These are phyloP conservation scores for Cheilosia variabilis DNA, from an alignment of 2,888 invertebrate genomes.

Conservation along the genomic window DNA sequence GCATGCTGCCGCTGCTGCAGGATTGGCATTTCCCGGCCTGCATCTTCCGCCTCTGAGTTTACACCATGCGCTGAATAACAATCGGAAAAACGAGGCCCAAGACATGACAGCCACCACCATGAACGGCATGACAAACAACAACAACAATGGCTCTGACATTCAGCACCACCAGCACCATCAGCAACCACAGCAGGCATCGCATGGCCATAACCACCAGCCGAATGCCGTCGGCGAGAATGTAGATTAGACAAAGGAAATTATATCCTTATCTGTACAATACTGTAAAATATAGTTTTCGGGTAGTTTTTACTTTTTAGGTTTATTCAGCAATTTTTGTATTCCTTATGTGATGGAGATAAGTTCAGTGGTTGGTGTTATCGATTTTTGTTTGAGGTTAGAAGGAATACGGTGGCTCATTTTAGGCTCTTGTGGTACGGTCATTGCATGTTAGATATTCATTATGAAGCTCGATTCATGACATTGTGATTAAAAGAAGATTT, in stretches of 20 bases:
- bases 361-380: neutral
- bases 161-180: constrained; percentile 68
- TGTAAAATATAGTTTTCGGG: constrained; percentile 59
- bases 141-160: constrained; percentile 65
- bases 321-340: constrained; percentile 27
- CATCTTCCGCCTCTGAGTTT: constrained; percentile 84
- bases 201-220: constrained; percentile 76
- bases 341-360: constrained; percentile 12
- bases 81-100: constrained; percentile 81
- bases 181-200: constrained; percentile 64
- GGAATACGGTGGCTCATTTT: too few relatives aligned
- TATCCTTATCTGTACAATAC: constrained; percentile 51
- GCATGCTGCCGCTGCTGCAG: constrained; percentile 85
- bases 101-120: constrained; percentile 83
- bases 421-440: too few relatives aligned
- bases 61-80: constrained; percentile 80
- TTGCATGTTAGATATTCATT: too few relatives aligned
- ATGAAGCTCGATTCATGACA: too few relatives aligned
- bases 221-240: constrained; percentile 69
- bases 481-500: too few relatives aligned
- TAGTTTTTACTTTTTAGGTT: constrained; percentile 4
- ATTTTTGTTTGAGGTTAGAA: neutral
- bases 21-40: constrained; percentile 84
- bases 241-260: constrained; percentile 27
- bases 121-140: constrained; percentile 80